Evolutionary conservation across 2,888 invertebrate genomes (phyloP).

Genomic region (Octonoba sinensis): DNA sequence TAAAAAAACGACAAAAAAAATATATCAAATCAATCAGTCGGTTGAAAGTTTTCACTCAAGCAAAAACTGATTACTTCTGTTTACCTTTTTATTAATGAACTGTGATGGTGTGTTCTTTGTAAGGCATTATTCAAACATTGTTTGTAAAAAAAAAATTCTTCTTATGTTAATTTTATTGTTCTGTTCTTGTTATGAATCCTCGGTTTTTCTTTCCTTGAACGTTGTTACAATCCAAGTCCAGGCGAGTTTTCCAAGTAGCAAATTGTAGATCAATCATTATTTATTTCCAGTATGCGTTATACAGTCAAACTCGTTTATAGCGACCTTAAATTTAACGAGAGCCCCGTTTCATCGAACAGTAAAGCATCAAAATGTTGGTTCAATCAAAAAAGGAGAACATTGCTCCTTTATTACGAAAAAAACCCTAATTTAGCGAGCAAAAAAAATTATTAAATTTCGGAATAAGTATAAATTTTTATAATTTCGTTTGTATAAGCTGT

Average conservation of each 20-base stretch:
- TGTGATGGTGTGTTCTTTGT: conserved; percentile 62
- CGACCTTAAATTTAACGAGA: too few species aligned
- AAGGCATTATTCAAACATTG: conserved; percentile 46
- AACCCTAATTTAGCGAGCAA: too few species aligned
- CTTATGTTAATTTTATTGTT: too few species aligned
- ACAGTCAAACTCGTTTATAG: not conserved
- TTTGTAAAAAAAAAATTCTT: conserved; percentile 11
- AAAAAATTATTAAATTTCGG: too few species aligned
- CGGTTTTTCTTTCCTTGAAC: conserved; percentile 19
- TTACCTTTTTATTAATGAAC: conserved; percentile 60
- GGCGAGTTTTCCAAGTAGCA: conserved; percentile 49
- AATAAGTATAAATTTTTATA: too few species aligned
- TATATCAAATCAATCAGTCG: conserved; percentile 38
- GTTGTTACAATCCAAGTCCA: conserved; percentile 38
- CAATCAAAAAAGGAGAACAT: too few species aligned
- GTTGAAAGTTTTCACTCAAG: conserved; percentile 25
- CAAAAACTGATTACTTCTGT: conserved; percentile 32
- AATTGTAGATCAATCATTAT: conserved; percentile 24
- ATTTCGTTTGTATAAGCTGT: too few species aligned
- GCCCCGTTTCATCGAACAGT: too few species aligned
- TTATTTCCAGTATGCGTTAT: conserved; percentile 17
- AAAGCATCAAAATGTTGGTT: too few species aligned
- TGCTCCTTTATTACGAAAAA: too few species aligned
- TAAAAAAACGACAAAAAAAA: conserved; percentile 15
- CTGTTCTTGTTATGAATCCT: not conserved